Evolutionary conservation across 2,888 invertebrate genomes (phyloP).

Genomic region (Morinoia aosen): DNA sequence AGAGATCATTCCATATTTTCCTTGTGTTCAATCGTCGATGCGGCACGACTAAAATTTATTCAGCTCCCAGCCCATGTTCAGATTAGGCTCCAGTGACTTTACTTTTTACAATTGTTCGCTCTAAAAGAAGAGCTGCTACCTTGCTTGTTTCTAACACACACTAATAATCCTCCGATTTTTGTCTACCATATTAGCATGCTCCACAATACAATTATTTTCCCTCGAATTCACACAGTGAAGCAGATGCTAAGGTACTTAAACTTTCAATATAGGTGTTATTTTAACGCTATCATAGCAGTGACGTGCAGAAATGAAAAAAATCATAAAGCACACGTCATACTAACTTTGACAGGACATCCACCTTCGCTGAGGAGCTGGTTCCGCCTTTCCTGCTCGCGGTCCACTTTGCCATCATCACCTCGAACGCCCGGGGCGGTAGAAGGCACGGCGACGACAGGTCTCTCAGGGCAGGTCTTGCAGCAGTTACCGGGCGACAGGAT

Average conservation of each 20-base stretch:
- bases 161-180: too few relatives aligned
- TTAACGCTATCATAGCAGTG: too few relatives aligned
- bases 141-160: not conserved
- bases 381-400: conserved; percentile 55
- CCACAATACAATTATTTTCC: too few relatives aligned
- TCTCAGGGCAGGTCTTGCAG: conserved; percentile 59
- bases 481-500: conserved; percentile 53
- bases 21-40: not conserved
- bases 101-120: not conserved
- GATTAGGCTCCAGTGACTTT: not conserved
- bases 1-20: not conserved
- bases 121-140: not conserved
- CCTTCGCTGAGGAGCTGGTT: conserved; percentile 60
- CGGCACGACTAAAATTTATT: not conserved
- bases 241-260: too few relatives aligned
- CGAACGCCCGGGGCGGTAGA: conserved; percentile 48
- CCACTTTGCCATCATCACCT: conserved; percentile 42
- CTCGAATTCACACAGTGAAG: too few relatives aligned
- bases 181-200: too few relatives aligned
- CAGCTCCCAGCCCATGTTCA: not conserved
- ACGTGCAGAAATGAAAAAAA: too few relatives aligned
- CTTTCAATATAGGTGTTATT: too few relatives aligned
- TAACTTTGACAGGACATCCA: conserved; percentile 55
- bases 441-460: conserved; percentile 53
- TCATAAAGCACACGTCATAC: not conserved